Evolutionary conservation across 2,113 vertebrate genomes (phyloP).

Genomic region (Boulengeromyrus knoepffleri): DNA sequence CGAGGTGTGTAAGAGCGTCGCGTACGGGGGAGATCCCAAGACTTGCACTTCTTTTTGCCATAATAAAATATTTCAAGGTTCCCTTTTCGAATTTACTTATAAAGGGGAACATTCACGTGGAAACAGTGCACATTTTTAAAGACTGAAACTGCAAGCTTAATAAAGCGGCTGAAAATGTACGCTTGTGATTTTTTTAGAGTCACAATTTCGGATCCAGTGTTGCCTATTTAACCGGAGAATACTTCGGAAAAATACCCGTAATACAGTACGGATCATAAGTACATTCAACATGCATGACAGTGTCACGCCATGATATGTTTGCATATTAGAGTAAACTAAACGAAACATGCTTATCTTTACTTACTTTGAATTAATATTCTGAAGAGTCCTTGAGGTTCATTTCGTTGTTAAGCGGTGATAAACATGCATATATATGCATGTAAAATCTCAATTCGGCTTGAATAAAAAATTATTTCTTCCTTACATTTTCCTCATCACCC

Average conservation of each 20-base stretch:
- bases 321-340: neutral
- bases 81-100: neutral
- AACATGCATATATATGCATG: neutral
- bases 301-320: neutral
- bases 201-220: neutral
- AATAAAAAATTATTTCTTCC: neutral
- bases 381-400: neutral
- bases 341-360: neutral
- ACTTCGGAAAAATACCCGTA: neutral
- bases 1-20: neutral
- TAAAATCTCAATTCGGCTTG: neutral
- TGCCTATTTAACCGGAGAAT: neutral
- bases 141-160: neutral
- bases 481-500: neutral
- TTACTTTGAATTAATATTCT: neutral
- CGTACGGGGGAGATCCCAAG: neutral
- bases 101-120: neutral
- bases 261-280: neutral
- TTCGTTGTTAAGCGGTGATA: neutral
- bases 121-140: neutral
- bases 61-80: neutral
- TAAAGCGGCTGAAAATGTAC: neutral
- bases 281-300: neutral
- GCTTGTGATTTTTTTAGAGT: neutral
- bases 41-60: neutral